A percentile compares a stretch with the other conserved stretches of the same genome.
phyloP scores from a whole-genome alignment of 2,113 vertebrate genomes.

The Pungitius pungitius region DNA sequence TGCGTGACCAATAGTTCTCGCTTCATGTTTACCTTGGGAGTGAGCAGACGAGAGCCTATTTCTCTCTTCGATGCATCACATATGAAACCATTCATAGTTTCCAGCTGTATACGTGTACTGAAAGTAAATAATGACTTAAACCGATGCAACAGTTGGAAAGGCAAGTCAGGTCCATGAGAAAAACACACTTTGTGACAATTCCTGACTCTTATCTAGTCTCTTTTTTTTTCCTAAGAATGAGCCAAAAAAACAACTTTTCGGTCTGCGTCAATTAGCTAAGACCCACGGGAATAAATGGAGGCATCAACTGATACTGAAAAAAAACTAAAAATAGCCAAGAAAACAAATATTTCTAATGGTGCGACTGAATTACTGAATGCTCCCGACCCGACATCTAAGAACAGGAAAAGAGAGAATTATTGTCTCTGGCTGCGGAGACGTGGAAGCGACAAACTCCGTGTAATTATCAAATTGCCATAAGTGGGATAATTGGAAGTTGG shows the following conservation, averaged over 20 bases:
- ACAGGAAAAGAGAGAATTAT: too few relatives aligned
- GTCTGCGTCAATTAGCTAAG: background rate
- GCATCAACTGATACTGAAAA: background rate
- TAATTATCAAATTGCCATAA: constrained; percentile 66
- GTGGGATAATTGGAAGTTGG: constrained; percentile 34
- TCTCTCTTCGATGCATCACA: constrained; percentile 9
- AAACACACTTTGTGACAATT: background rate
- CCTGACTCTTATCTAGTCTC: background rate
- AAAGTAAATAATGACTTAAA: constrained; percentile 10
- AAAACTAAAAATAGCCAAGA: background rate
- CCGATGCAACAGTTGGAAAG: background rate
- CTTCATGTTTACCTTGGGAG: constrained; percentile 39
- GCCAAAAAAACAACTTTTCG: background rate
- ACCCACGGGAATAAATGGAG: background rate
- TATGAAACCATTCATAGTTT: background rate
- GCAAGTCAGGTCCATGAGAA: background rate
- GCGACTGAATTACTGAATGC: background rate
- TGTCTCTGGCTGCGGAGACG: too few relatives aligned
- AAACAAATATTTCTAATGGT: background rate
- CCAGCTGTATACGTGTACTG: background rate
- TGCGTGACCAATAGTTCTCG: constrained; percentile 24
- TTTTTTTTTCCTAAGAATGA: background rate
- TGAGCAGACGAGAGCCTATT: constrained; percentile 3
- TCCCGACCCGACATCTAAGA: background rate
- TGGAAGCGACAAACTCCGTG: constrained; percentile 24